These are phyloP conservation scores for Protobothrops mucrosquamatus DNA, from an alignment of 2,113 vertebrate species.

Conservation along the genomic window DNA sequence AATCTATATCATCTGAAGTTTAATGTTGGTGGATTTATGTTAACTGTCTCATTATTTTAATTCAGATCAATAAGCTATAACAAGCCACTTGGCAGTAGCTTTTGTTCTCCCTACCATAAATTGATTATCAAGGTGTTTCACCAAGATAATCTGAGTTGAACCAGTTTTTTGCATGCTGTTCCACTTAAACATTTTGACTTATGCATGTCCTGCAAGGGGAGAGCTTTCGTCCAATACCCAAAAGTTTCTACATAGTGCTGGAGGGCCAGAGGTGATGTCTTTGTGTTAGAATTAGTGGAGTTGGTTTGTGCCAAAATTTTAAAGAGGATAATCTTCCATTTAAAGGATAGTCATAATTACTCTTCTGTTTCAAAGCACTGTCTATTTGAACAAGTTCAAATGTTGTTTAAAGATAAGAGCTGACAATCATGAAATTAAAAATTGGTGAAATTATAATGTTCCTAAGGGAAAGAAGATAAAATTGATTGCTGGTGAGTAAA, in stretches of 20 bases:
- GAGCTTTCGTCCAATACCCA: neutral
- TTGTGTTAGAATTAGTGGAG: neutral
- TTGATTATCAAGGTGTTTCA: neutral
- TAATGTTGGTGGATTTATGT: neutral
- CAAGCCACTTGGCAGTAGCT: neutral
- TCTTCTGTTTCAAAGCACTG: neutral
- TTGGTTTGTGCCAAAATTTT: neutral
- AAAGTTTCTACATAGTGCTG: neutral
- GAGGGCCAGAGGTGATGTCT: neutral
- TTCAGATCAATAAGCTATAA: neutral
- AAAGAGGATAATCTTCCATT: neutral
- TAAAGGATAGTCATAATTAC: neutral
- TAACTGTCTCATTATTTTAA: neutral
- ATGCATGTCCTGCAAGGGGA: neutral
- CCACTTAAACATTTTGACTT: neutral
- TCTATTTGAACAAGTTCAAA: neutral
- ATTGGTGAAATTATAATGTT: constrained; percentile 22
- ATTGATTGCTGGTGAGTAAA: accelerated
- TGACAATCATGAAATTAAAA: neutral
- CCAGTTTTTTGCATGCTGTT: constrained; percentile 13
- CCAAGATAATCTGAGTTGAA: neutral
- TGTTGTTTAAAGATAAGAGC: neutral
- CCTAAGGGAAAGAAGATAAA: constrained; percentile 46
- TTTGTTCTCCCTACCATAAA: neutral
- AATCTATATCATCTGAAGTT: neutral